A percentile compares a stretch with the other conserved stretches of the same genome.
Conservation (phyloP, 2,888 invertebrate species). For the Drosophila affinis region DNA sequence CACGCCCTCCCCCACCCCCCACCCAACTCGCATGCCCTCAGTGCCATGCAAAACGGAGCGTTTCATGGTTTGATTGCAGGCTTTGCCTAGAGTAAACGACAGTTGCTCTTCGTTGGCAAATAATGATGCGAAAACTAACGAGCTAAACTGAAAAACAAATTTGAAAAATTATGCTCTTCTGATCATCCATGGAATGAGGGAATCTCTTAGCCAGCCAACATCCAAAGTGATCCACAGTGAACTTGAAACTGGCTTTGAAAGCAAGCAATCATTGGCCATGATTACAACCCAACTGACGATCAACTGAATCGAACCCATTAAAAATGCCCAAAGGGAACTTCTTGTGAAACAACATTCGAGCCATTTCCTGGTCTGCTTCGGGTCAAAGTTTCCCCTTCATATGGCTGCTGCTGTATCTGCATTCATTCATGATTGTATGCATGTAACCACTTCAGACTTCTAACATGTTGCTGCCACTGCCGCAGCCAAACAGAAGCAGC, state of each 20-base stretch:
- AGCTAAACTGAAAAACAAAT: background rate
- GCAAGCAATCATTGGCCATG: background rate
- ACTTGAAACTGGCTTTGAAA: background rate
- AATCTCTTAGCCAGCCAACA: no score
- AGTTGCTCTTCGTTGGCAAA: constrained; percentile 26
- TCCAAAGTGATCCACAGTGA: no score
- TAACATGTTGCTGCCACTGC: constrained; percentile 24
- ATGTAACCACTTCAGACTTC: constrained; percentile 39
- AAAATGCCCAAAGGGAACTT: constrained; percentile 15
- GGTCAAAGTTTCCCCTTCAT: constrained; percentile 19
- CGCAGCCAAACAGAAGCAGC: background rate
- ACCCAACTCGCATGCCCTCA: background rate
- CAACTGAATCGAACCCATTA: constrained; percentile 24
- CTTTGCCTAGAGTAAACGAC: constrained; percentile 17
- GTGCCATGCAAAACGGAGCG: background rate
- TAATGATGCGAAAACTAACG: constrained; percentile 12
- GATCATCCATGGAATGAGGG: background rate
- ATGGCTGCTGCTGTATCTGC: constrained; percentile 1
- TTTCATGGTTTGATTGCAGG: constrained; percentile 29
- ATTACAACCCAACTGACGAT: background rate
- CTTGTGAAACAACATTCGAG: constrained; percentile 6
- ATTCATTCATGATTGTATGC: constrained; percentile 20
- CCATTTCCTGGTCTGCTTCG: background rate
- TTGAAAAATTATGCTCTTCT: background rate
- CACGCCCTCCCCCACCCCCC: background rate